Evolutionary conservation across 2,888 invertebrate genomes (phyloP), one percentile per base, ranked within the genome.

Genomic region (Drosophila siamana): DNA sequence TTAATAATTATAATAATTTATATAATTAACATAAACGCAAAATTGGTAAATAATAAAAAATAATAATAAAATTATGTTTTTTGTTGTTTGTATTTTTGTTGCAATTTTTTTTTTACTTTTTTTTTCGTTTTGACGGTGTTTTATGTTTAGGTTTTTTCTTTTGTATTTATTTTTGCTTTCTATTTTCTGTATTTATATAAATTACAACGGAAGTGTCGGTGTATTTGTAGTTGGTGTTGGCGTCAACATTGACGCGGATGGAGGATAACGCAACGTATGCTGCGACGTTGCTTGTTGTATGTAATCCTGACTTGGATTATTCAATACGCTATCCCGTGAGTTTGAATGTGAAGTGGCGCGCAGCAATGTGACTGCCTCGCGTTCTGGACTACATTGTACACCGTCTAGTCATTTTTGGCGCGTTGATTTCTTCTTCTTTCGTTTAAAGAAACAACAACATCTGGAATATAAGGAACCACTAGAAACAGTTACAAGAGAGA

Each of bases 381-480:
- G 93, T 92, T 94, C 94, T 89, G 94, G 94, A 92, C 94, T 94
- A 92, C 94, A 94, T 92, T 94, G 94, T 89, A 94, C 94, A 92
- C 94, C 94, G 91, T 94, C 95, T 95, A 96, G 96, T 97, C 96
- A 97, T 95, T 97, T 97, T 93, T 96, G 96, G 92, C 96, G 95
- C 81, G 95, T 95, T 92, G 96, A 96, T 95, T 98, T 98, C 96
- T 98, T 98, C 97, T 98, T 98, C 97, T 98, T 98, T 93, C 98
- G 96, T 94, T 98, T 98, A 95, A 98, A 98, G 95, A 98, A 99
- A 94, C 98, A 99, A 94, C 99, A 99, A 95, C 98, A 98, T 94
- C 98, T 98, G 90, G 73, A 92, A 92, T 89, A 80, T 81, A 79
- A 89, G 80, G 74, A 89, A 74, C 88, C 83, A 84, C 83, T 84